Base-by-base conservation (phyloP, 2,113 vertebrate species). In the Phylloscopus whistleri region DNA sequence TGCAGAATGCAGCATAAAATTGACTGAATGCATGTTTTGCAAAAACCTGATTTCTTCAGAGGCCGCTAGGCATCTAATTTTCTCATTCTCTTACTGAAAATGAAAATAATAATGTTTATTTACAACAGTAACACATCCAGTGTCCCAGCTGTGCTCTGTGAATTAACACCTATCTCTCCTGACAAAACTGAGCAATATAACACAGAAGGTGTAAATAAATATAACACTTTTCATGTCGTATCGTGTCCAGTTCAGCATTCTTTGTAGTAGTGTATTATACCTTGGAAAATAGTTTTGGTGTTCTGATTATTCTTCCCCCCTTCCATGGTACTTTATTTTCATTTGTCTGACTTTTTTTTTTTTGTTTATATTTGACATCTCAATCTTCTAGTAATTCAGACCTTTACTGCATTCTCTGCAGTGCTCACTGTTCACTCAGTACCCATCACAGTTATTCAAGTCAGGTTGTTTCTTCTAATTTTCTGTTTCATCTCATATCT, bases 121-220 rank as follows among this genome's bases (percentile, higher is more conserved):
- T 84, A 74, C 63, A 93, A 51, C 53, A 77, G 28, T 51, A 73
- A 73, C 27, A 33, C 21, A 62, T 84, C 16, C n/a, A 82, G n/a
- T 60, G 55, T 68, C 67, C 76, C 62, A 82, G 0, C 74, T 55
- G 58, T 78, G 52, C 35, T 77, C 62, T 85, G 43, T 89, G 67
- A 94, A 91, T 96, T 95, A 95, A 79, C 84, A 95, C 70, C 84
- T 83, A 53, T 37, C 27, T 66, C 49, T 72, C 33, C 60, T 89
- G 81, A 76, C 81, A 89, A 84, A 96, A 89, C 49, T 49, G 53
- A 80, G 67, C 41, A 73, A 33, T n/a, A 58, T n/a, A 66, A 79
- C 27, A 46, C 18, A 69, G 41, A 68, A 95, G 13, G 70, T 66
- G 67, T 87, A 89, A 94, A 96, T 89, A 91, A 96, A 85, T 66